Percentiles rank a stretch among this genome's conserved stretches.
phyloP scores from a whole-genome alignment of 2,888 invertebrate genomes.

The Agrotis segetum region DNA sequence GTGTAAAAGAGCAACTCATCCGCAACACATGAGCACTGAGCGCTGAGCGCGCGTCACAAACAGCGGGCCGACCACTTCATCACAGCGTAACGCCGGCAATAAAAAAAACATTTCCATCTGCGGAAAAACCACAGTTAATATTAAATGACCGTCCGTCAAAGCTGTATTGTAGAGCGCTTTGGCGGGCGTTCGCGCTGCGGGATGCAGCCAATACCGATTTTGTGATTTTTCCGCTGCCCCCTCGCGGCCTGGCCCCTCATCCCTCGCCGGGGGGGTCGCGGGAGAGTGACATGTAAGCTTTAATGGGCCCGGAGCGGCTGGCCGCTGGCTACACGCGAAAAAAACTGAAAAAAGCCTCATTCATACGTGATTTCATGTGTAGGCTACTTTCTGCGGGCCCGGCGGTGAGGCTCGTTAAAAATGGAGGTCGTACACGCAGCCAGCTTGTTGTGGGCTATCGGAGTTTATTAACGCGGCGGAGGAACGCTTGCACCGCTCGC shows the following conservation, averaged over 20 bases:
- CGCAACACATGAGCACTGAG: slow-evolving; percentile 81
- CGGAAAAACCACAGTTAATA: slow-evolving; percentile 90
- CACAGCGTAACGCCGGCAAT: slow-evolving; percentile 86
- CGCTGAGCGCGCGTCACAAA: slow-evolving; percentile 83
- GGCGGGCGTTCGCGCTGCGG: slow-evolving; percentile 81
- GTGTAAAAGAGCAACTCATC: slow-evolving; percentile 86
- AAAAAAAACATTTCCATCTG: slow-evolving; percentile 90
- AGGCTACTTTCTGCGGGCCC: slow-evolving; percentile 90
- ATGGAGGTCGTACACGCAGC: slow-evolving; percentile 86
- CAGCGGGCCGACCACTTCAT: slow-evolving; percentile 88
- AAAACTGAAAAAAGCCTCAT: slow-evolving; percentile 90
- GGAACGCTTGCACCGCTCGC: slow-evolving; percentile 76
- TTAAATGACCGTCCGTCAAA: slow-evolving; percentile 91
- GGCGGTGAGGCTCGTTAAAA: slow-evolving; percentile 89
- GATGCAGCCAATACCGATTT: slow-evolving; percentile 89
- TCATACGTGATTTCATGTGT: slow-evolving; percentile 91
- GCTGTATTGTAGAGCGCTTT: slow-evolving; percentile 87
- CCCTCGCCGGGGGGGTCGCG: slow-evolving; percentile 67
- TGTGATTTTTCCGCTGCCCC: slow-evolving; percentile 84
- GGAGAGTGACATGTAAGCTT: slow-evolving; percentile 90
- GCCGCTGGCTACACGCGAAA: slow-evolving; percentile 88
- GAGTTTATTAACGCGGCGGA: slow-evolving; percentile 87
- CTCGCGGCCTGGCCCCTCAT: slow-evolving; percentile 56
- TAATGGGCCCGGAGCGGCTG: slow-evolving; percentile 88
- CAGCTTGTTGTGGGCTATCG: slow-evolving; percentile 88